Evolutionary conservation across 2,113 vertebrate species (phyloP).

Genomic region (Actinemys pallida): DNA sequence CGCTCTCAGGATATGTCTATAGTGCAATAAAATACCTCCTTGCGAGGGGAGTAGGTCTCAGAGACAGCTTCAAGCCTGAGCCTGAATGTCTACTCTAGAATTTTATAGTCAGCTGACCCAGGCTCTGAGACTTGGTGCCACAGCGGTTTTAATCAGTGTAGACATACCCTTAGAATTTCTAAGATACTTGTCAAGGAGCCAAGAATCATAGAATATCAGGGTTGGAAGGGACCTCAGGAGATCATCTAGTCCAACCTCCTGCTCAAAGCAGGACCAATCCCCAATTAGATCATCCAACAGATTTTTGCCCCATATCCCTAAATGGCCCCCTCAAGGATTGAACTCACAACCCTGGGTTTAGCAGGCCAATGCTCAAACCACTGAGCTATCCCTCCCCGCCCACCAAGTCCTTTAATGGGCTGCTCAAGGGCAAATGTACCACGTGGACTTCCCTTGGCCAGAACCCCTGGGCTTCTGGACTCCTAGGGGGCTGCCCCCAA

Average conservation of each 20-base stretch:
- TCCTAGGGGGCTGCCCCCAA: not conserved
- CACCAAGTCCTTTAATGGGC: not conserved
- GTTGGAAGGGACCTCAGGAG: no score
- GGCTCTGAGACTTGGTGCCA: not conserved
- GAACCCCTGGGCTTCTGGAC: not conserved
- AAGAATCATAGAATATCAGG: no score
- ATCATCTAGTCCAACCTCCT: no score
- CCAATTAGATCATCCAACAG: no score
- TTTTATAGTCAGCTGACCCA: not conserved
- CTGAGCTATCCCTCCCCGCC: no score
- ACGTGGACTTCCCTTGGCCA: not conserved
- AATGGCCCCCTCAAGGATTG: no score
- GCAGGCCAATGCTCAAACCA: no score
- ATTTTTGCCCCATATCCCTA: no score
- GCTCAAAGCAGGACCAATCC: no score
- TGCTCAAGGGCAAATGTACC: not conserved
- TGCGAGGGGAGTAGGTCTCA: not conserved
- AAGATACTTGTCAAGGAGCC: no score
- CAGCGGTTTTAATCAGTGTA: not conserved
- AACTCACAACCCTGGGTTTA: no score
- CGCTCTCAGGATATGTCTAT: not conserved
- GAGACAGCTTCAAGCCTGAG: not conserved
- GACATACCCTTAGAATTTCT: not conserved
- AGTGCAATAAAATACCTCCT: not conserved
- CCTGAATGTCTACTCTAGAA: not conserved